Percentiles rank a stretch among this genome's conserved stretches.
These are phyloP conservation scores for Pogonognathellus flavescens DNA, from an alignment of 1,140 invertebrate species.

Conservation along the genomic window DNA sequence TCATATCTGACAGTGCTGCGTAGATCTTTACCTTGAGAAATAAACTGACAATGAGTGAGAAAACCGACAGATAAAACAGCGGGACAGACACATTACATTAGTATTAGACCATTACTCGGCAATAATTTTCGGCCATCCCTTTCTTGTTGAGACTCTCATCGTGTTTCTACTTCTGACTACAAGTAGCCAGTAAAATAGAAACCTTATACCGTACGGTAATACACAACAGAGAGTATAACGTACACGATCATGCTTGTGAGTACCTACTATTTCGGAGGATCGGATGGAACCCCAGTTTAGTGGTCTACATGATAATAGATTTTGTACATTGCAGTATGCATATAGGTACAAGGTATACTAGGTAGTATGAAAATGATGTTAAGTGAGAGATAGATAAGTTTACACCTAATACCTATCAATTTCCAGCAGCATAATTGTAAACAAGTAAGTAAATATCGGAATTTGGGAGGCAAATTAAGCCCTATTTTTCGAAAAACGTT, in stretches of 20 bases:
- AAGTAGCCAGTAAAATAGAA: neutral
- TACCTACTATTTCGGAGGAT: neutral
- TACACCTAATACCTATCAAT: no score
- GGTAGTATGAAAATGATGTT: no score
- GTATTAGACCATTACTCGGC: slow-evolving; percentile 64
- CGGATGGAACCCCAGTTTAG: no score
- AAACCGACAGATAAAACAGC: slow-evolving; percentile 62
- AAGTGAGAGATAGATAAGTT: no score
- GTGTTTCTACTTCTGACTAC: neutral
- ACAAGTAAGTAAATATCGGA: no score
- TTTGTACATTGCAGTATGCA: no score
- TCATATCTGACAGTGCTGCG: slow-evolving; percentile 30
- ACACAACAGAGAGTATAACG: neutral
- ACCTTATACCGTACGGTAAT: neutral
- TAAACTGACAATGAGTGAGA: slow-evolving; percentile 50
- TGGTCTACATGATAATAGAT: no score
- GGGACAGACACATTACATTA: slow-evolving; percentile 61
- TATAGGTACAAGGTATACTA: no score
- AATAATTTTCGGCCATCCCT: slow-evolving; percentile 54
- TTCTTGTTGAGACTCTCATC: neutral
- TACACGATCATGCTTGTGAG: neutral
- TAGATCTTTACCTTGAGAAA: slow-evolving; percentile 51
- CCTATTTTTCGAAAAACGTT: no score
- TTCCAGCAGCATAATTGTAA: no score
- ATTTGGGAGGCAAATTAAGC: no score